phyloP scores from a whole-genome alignment of 1,140 invertebrate genomes.

The Drosophila erecta region DNA sequence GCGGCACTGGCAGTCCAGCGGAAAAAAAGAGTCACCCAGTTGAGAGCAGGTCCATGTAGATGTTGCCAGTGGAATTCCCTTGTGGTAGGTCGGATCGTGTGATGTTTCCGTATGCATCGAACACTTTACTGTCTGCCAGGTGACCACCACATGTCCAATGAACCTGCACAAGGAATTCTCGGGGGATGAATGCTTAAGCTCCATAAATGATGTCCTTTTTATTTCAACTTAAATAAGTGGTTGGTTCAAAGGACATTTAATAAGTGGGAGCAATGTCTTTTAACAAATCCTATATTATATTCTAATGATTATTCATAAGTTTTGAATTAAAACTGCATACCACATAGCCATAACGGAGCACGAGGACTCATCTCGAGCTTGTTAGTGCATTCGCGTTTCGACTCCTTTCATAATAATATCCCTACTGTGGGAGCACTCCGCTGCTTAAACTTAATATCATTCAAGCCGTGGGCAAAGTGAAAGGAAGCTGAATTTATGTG shows the following conservation, averaged over 20 bases:
- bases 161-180: conserved; percentile 1
- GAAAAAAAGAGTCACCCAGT: conserved; percentile 1
- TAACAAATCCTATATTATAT: too few relatives aligned
- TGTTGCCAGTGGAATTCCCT: conserved; percentile 19
- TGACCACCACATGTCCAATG: background rate
- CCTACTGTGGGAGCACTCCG: conserved; percentile 21
- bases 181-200: background rate
- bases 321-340: background rate
- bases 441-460: conserved; percentile 62
- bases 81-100: conserved; percentile 38
- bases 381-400: conserved; percentile 16
- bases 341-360: background rate
- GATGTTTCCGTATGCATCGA: conserved; percentile 31
- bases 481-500: conserved; percentile 64
- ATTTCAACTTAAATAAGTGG: background rate
- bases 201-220: background rate
- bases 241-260: too few relatives aligned
- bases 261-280: too few relatives aligned
- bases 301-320: too few relatives aligned
- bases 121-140: conserved; percentile 3
- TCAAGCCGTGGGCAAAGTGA: conserved; percentile 55
- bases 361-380: background rate
- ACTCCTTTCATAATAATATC: conserved; percentile 15
- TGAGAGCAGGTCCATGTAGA: conserved; percentile 14
- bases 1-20: conserved; percentile 22